Evolutionary conservation across 35 echinoderm and acorn worm genomes (phyloP).

Genomic region (Apostichopus parvimensis): DNA sequence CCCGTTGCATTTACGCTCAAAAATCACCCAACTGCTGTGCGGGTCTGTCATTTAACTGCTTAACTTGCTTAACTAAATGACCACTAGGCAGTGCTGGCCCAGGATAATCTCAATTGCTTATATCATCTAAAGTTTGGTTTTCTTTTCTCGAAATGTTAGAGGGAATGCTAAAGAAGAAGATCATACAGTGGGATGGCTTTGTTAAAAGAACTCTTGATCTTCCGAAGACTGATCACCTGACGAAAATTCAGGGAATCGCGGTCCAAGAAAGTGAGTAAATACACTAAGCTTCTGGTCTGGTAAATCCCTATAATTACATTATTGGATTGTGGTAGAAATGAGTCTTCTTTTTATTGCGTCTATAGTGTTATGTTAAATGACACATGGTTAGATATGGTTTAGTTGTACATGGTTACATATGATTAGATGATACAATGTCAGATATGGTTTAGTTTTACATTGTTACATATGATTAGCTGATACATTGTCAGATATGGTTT

Average conservation of each 20-base stretch:
- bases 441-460: too few relatives aligned
- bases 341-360: too few relatives aligned
- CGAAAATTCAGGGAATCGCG: slow-evolving; percentile 19
- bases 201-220: slow-evolving; percentile 21
- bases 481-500: too few relatives aligned
- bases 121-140: too few relatives aligned
- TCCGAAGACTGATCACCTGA: slow-evolving; percentile 9
- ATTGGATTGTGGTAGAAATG: too few relatives aligned
- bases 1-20: too few relatives aligned
- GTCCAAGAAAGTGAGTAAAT: neutral
- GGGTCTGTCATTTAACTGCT: too few relatives aligned
- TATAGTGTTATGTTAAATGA: neutral
- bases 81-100: too few relatives aligned
- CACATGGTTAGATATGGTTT: neutral
- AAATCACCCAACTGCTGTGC: too few relatives aligned
- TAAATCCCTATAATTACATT: neutral
- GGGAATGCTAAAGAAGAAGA: neutral
- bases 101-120: too few relatives aligned
- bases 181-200: slow-evolving; percentile 2
- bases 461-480: too few relatives aligned
- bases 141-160: neutral
- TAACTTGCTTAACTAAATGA: too few relatives aligned
- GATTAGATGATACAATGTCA: neutral
- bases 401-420: neutral
- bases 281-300: neutral